These are phyloP conservation scores for Olivierus martensii DNA, from an alignment of 1,140 invertebrate genomes.

Conservation along the genomic window DNA sequence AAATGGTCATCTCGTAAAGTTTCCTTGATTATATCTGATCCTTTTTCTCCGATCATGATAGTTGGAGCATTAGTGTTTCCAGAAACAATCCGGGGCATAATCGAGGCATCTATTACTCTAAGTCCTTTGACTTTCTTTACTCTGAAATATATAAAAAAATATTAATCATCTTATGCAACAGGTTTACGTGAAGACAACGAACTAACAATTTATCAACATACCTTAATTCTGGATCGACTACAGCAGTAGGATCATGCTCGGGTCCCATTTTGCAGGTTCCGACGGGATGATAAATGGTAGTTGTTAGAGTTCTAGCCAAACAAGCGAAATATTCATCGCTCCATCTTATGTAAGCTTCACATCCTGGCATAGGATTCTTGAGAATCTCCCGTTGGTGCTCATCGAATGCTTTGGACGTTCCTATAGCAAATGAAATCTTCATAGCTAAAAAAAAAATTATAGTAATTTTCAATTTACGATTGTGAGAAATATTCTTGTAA, in stretches of 20 bases:
- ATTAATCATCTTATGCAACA: too few relatives aligned
- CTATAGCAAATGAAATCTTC: too few relatives aligned
- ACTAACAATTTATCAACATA: not conserved
- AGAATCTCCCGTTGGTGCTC: too few relatives aligned
- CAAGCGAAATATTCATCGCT: constrained; percentile 71
- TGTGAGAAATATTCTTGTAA: too few relatives aligned
- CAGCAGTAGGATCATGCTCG: constrained; percentile 61
- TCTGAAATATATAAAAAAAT: constrained; percentile 6
- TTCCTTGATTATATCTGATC: constrained; percentile 45
- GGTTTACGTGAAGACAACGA: too few relatives aligned
- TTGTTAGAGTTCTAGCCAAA: constrained; percentile 55
- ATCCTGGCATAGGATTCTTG: constrained; percentile 35
- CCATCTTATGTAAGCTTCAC: constrained; percentile 51
- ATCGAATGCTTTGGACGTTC: too few relatives aligned
- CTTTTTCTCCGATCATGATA: constrained; percentile 80
- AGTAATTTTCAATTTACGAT: too few relatives aligned
- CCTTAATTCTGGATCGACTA: constrained; percentile 58
- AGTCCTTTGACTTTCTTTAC: constrained; percentile 43
- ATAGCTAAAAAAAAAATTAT: too few relatives aligned
- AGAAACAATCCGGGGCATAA: constrained; percentile 50
- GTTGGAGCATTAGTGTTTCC: constrained; percentile 59
- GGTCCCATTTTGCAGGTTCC: constrained; percentile 89
- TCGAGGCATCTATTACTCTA: constrained; percentile 51
- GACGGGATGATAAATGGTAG: constrained; percentile 70
- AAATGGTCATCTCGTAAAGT: constrained; percentile 27